Percentiles rank a stretch among this genome's conserved stretches.
phyloP scores from a whole-genome alignment of 2,797 vertebrate species.

The Adrianichthys oophorus region DNA sequence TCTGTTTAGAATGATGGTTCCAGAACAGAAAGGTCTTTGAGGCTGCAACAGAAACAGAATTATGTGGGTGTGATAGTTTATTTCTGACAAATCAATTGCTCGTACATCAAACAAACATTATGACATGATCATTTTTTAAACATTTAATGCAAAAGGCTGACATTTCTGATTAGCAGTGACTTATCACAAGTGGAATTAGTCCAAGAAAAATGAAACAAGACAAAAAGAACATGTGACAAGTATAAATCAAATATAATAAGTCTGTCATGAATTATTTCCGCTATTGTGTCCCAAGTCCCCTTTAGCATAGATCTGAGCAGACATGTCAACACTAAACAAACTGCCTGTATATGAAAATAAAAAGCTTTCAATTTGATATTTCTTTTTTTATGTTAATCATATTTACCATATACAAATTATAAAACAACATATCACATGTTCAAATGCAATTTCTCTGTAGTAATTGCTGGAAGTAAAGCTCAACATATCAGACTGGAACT shows the following conservation, averaged over 20 bases:
- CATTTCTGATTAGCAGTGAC: constrained; percentile 35
- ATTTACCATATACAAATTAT: not conserved
- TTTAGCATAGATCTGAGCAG: not conserved
- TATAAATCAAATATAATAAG: constrained; percentile 42
- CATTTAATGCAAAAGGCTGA: constrained; percentile 31
- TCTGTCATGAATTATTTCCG: constrained; percentile 26
- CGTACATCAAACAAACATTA: constrained; percentile 8
- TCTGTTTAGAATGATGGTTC: not conserved
- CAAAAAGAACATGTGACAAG: constrained; percentile 5
- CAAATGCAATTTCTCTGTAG: not conserved
- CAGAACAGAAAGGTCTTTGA: not conserved
- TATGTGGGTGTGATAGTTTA: not conserved
- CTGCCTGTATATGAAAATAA: not conserved
- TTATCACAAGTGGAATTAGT: constrained; percentile 50
- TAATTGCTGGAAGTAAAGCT: not conserved
- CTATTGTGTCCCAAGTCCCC: not conserved
- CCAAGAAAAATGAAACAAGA: constrained; percentile 29
- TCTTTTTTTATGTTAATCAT: not conserved
- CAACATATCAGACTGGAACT: not conserved
- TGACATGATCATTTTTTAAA: constrained; percentile 37
- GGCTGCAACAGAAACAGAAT: constrained; percentile 3
- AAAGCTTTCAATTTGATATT: not conserved
- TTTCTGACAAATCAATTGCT: constrained; percentile 3
- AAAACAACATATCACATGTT: not conserved
- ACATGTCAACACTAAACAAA: constrained; percentile 12